Evolutionary conservation across 2,888 invertebrate genomes (phyloP).

Genomic region (Cacoxenus indagator): DNA sequence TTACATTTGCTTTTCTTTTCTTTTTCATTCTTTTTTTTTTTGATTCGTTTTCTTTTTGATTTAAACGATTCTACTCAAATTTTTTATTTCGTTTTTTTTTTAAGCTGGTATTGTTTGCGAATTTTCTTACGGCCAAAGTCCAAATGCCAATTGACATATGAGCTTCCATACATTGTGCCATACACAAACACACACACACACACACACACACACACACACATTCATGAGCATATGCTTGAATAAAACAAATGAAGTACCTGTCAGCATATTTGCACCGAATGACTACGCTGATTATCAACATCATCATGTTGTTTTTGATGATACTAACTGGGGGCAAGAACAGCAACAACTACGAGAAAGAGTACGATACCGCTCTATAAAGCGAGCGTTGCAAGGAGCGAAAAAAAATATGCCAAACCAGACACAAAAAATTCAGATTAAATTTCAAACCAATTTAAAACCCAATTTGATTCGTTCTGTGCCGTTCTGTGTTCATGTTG

Average conservation of each 20-base stretch:
- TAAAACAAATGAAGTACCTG: not conserved
- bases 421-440: conserved; percentile 20
- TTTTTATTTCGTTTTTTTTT: not conserved
- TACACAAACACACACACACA: not conserved
- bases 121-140: conserved; percentile 11
- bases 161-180: not conserved
- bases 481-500: not conserved
- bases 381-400: not conserved
- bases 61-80: no score
- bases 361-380: not conserved
- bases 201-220: not conserved
- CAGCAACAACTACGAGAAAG: not conserved
- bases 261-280: not conserved
- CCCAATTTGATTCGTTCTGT: not conserved
- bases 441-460: conserved; percentile 21
- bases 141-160: conserved; percentile 15
- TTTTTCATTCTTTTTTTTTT: not conserved
- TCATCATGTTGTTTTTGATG: not conserved
- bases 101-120: not conserved
- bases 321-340: not conserved
- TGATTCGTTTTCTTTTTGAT: not conserved
- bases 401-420: conserved; percentile 10
- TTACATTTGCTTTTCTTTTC: not conserved
- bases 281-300: not conserved
- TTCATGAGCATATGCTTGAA: not conserved